A percentile compares a stretch with the other conserved stretches of the same genome.
Conservation (phyloP, 2,113 vertebrate genomes). For the Monopterus albus region DNA sequence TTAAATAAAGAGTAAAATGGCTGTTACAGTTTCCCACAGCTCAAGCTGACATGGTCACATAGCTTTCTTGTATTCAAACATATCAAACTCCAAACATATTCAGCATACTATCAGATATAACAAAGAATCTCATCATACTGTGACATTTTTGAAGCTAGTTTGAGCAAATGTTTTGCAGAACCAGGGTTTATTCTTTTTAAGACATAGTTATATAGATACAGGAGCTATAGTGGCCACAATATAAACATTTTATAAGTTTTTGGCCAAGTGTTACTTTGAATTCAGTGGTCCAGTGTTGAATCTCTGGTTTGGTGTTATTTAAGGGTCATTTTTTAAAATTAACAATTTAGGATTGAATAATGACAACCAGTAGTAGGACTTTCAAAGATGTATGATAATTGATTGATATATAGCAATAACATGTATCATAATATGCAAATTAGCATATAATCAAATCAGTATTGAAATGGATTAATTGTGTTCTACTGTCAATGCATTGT, state of each 20-base stretch:
- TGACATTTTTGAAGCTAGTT: not conserved
- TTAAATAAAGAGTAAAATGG: not conserved
- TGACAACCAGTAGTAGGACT: too few relatives aligned
- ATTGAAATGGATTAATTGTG: too few relatives aligned
- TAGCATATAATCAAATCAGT: too few relatives aligned
- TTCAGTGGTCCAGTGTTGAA: not conserved
- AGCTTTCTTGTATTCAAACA: not conserved
- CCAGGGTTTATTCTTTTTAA: not conserved
- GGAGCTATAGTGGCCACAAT: not conserved
- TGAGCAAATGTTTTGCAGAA: not conserved
- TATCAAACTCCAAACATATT: not conserved
- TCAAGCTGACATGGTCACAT: not conserved
- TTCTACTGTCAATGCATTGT: too few relatives aligned
- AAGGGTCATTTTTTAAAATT: too few relatives aligned
- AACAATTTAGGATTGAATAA: too few relatives aligned
- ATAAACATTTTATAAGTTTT: not conserved
- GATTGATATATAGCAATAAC: too few relatives aligned
- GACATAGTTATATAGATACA: not conserved
- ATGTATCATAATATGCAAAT: too few relatives aligned
- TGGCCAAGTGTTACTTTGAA: not conserved
- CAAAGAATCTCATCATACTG: not conserved
- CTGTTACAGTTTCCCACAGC: not conserved
- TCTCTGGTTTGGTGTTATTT: not conserved
- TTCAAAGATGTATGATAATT: too few relatives aligned
- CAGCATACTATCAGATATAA: not conserved